These are phyloP conservation scores for Epinephelus awoara DNA, from an alignment of 2,797 vertebrate species.

Conservation along the genomic window DNA sequence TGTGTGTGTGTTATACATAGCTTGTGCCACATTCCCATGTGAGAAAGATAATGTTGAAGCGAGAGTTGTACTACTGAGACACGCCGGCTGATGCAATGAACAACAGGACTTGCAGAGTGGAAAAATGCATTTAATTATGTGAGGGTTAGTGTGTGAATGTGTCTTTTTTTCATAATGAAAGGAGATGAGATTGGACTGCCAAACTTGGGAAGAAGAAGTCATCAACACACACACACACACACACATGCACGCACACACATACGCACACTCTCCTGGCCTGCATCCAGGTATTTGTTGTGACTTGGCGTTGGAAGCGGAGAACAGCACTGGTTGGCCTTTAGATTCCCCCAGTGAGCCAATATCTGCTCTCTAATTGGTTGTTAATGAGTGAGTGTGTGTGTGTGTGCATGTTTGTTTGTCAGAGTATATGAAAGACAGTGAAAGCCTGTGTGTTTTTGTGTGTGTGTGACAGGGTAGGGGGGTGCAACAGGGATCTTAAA, in stretches of 20 bases:
- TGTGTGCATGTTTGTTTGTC: slow-evolving; percentile 49
- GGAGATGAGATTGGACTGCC: slow-evolving; percentile 45
- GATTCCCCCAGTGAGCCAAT: slow-evolving; percentile 77
- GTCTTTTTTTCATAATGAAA: slow-evolving; percentile 58
- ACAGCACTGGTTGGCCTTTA: slow-evolving; percentile 78
- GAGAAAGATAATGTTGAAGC: slow-evolving; percentile 62
- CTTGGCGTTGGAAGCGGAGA: slow-evolving; percentile 68
- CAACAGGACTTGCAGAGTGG: slow-evolving; percentile 65
- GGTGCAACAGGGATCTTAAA: slow-evolving; percentile 62
- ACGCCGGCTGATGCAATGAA: slow-evolving; percentile 77
- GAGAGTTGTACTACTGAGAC: slow-evolving; percentile 67
- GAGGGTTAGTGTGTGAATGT: slow-evolving; percentile 30
- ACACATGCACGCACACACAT: slow-evolving; percentile 19
- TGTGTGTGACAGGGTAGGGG: slow-evolving; percentile 42
- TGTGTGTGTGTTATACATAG: slow-evolving; percentile 48
- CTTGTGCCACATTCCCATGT: slow-evolving; percentile 64
- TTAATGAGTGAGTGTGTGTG: slow-evolving; percentile 77
- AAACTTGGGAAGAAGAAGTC: slow-evolving; percentile 51
- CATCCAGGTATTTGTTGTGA: slow-evolving; percentile 81
- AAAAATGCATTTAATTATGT: slow-evolving; percentile 63
- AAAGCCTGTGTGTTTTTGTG: slow-evolving; percentile 22
- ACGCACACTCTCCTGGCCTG: slow-evolving; percentile 59
- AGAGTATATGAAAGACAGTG: slow-evolving; percentile 34
- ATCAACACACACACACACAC: slow-evolving; percentile 9
- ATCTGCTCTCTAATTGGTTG: slow-evolving; percentile 84